Percentiles rank a stretch among this genome's conserved stretches.
Evolutionary conservation across 2,888 invertebrate species (phyloP).

Genomic region (Cephus sareptanus): DNA sequence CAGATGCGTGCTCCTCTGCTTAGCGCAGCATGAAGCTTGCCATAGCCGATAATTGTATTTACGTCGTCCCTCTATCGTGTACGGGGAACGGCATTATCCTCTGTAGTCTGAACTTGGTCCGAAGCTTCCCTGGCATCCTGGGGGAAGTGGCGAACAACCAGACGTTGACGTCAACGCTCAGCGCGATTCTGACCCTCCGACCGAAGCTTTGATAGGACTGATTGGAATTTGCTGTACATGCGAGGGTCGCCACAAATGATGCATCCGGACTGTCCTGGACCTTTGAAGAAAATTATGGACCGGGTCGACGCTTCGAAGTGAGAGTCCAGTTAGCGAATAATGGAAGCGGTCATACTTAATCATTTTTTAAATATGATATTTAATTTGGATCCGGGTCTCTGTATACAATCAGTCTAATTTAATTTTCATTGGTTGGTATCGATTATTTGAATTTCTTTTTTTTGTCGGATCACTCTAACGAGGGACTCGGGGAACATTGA

Average conservation of each 20-base stretch:
- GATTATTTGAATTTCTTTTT: background rate
- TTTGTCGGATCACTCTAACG: background rate
- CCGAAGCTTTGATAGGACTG: conserved; percentile 54
- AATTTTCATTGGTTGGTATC: background rate
- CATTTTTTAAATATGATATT: background rate
- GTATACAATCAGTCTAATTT: background rate
- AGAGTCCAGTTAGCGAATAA: background rate
- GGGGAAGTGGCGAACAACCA: background rate
- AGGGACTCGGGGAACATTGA: background rate
- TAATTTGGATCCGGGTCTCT: background rate
- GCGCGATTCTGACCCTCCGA: conserved; percentile 22
- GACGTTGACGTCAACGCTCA: background rate
- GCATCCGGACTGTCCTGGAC: conserved; percentile 36
- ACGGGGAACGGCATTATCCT: conserved; percentile 43
- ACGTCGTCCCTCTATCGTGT: conserved; percentile 45
- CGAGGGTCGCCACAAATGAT: conserved; percentile 42
- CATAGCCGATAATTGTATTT: conserved; percentile 52
- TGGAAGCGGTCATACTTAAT: background rate
- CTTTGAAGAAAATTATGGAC: conserved; percentile 14
- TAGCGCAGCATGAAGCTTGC: conserved; percentile 25
- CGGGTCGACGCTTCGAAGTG: background rate
- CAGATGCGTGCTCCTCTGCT: background rate
- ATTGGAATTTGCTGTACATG: conserved; percentile 50
- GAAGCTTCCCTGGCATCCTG: background rate
- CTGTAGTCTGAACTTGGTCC: conserved; percentile 27